Percentiles rank a stretch among this genome's conserved stretches.
These are phyloP conservation scores for Mormoops blainvillei DNA, from an alignment of 2,113 vertebrate species.

Conservation along the genomic window DNA sequence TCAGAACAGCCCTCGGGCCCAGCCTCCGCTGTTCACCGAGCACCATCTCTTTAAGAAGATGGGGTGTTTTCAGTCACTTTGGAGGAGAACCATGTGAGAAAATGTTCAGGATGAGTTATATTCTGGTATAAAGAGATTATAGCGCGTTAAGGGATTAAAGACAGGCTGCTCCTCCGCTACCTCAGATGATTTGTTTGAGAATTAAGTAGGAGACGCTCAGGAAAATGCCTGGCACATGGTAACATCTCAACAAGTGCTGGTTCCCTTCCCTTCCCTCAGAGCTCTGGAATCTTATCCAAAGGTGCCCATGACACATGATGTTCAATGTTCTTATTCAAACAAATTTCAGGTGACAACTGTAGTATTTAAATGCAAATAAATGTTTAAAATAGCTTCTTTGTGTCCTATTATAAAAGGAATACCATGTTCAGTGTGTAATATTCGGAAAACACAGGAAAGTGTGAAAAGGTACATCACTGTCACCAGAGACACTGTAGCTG, in stretches of 20 bases:
- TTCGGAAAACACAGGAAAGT: not conserved
- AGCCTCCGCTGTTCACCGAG: not conserved
- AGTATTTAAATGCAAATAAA: not conserved
- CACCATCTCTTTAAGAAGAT: not conserved
- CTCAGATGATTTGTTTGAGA: not conserved
- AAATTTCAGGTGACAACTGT: not conserved
- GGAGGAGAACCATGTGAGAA: not conserved
- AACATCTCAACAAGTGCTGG: not conserved
- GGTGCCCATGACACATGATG: not conserved
- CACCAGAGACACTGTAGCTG: not conserved
- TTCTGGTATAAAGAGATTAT: not conserved
- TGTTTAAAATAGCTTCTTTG: not conserved
- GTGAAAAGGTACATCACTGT: not conserved
- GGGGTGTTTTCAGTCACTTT: not conserved
- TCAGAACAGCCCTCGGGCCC: not conserved
- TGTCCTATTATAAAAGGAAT: not conserved
- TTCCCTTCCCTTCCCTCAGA: not conserved
- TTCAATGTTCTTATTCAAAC: not conserved
- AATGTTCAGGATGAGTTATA: not conserved
- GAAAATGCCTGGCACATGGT: not conserved
- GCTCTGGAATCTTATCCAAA: not conserved
- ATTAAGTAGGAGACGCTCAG: not conserved
- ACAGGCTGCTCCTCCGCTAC: not conserved
- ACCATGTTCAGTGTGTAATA: not conserved
- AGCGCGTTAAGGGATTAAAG: not conserved